These are phyloP conservation scores for Platyrinchus mystaceus DNA, from an alignment of 2,797 vertebrate species.

Conservation along the genomic window DNA sequence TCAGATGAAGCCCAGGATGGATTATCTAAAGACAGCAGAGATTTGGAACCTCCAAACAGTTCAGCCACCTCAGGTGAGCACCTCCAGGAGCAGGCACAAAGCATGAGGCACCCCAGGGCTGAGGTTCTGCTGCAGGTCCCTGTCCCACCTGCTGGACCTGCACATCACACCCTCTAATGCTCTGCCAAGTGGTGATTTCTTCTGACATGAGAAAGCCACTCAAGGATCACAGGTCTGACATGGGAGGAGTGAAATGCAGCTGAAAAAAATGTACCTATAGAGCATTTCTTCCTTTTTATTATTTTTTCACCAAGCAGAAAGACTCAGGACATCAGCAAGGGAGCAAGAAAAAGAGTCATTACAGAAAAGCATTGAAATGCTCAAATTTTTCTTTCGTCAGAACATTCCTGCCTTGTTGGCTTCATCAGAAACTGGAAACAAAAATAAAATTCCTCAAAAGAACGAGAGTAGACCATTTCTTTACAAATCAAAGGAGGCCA, in stretches of 20 bases:
- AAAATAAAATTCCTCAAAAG: constrained; percentile 16
- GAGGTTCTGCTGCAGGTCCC: background rate
- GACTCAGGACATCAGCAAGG: background rate
- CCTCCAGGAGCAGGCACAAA: background rate
- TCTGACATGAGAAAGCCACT: background rate
- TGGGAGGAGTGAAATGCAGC: background rate
- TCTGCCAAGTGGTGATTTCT: background rate
- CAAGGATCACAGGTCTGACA: background rate
- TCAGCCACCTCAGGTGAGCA: background rate
- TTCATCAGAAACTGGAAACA: background rate
- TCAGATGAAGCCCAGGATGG: background rate
- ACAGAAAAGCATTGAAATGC: background rate
- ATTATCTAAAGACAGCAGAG: background rate
- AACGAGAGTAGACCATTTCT: background rate
- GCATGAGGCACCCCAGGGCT: fast-evolving
- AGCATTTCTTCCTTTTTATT: background rate
- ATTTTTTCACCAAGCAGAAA: background rate
- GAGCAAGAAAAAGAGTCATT: constrained; percentile 20
- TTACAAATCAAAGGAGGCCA: background rate
- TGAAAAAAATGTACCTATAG: background rate
- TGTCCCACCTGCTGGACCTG: background rate
- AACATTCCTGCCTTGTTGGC: background rate
- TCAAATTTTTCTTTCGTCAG: background rate
- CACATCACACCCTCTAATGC: background rate
- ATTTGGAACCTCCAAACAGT: background rate